Conservation (phyloP, 30 jellyfish, hydroid and myxozoan species). For the Hydractinia symbiolongicarpus region DNA sequence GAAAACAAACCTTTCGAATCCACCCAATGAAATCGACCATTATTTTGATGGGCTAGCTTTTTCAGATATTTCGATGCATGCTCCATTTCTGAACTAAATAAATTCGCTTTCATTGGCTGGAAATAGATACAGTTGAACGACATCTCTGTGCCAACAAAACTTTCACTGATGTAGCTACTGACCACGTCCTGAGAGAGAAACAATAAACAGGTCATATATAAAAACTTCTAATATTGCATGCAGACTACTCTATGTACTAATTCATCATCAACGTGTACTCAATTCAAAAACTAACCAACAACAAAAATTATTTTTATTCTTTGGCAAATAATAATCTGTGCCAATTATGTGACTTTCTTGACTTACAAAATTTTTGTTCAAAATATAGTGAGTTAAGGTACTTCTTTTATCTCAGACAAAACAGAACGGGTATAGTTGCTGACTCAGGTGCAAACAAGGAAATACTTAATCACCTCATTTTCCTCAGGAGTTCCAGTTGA, state of each 20-base stretch:
- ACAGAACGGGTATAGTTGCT: not conserved
- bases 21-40: constrained; percentile 81
- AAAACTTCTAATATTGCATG: not conserved
- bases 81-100: constrained; percentile 50
- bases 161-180: constrained; percentile 51
- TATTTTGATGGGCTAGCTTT: constrained; percentile 41
- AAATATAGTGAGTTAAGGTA: too few species aligned
- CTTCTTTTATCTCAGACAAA: too few species aligned
- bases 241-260: not conserved
- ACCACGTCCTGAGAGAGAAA: constrained; percentile 45
- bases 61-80: constrained; percentile 41
- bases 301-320: too few species aligned
- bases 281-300: too few species aligned
- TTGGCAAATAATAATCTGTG: too few species aligned
- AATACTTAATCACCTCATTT: constrained; percentile 36
- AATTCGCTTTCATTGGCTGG: constrained; percentile 43
- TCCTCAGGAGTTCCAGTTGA: constrained; percentile 70
- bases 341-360: too few species aligned
- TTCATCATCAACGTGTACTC: too few species aligned
- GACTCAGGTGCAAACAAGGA: not conserved
- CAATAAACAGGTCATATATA: not conserved
- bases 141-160: constrained; percentile 52
- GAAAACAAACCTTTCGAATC: constrained; percentile 39
- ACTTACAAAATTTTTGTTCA: too few species aligned
- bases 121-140: constrained; percentile 55